Base-by-base conservation (phyloP, 2,888 invertebrate genomes). In the Zaprionus bogoriensis region DNA sequence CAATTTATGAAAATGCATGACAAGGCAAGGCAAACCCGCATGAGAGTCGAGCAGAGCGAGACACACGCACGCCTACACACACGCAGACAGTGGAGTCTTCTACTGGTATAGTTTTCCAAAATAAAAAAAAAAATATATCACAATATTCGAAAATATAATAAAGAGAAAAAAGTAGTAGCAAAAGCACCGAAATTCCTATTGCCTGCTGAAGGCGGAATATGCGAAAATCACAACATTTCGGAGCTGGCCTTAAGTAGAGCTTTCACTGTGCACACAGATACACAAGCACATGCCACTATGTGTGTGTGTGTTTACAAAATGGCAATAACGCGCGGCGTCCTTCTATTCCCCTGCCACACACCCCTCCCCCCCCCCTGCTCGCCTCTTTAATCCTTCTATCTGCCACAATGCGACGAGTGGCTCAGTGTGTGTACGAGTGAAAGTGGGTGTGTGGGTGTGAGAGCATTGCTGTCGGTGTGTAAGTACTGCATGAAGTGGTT, bases 1-100 rank as follows among this genome's bases (percentile, higher is more conserved):
- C 77, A 80, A 80, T 78, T 78, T 80, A 77, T 78, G 81, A 69
- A 80, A 83, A 69, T 69, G 66, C 66, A 73, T 58, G 65, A 59
- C 30, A 77, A 46, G 17, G 41, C 41, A 57, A 38, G 14, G 25
- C 38, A 72, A 55, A 53, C 41, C 25, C 27, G 38, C 7, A 45
- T 25, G 52, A 14, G 38, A 63, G 59, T 51, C 62, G 38, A 38
- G 10, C 58, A 47, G 27, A 60, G 32, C 45, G 52, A 47, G 20
- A 36, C 17, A 14, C 6, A 36, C 14, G 32, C 14, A 36, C 14
- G 32, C 32, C 6, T 32, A 10, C n/a, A 14, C 32, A 32, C 3
- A 32, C 22, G 9, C 7, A 17, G 12, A 46, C 45, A 47, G 54
- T 55, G 17, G 38, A 17, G 3, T 9, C 39, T 7, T 3, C 14